Percentiles rank a stretch among this genome's conserved stretches.
Evolutionary conservation across 2,113 vertebrate genomes (phyloP).

Genomic region (Accipiter cooperii): DNA sequence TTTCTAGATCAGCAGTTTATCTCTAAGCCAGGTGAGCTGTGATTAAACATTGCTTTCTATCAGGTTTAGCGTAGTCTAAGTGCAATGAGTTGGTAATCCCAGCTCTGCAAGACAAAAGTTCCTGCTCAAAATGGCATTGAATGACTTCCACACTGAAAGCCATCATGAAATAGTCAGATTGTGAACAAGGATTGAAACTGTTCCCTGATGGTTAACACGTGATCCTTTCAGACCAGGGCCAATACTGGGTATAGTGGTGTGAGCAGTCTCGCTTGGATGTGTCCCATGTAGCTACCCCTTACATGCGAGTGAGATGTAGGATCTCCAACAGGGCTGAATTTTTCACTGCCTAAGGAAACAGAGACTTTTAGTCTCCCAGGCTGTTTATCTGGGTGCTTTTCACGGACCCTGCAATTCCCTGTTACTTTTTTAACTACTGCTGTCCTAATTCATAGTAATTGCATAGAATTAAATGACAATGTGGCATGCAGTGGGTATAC

Average conservation of each 20-base stretch:
- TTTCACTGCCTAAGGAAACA: not conserved
- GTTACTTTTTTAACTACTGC: not conserved
- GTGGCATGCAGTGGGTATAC: not conserved
- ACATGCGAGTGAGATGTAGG: rapidly evolving
- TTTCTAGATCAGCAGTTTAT: not conserved
- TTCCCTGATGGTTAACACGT: not conserved
- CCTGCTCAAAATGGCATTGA: not conserved
- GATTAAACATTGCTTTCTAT: not conserved
- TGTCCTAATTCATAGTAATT: not conserved
- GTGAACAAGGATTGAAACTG: not conserved
- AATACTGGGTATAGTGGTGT: not conserved
- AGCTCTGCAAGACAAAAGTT: not conserved
- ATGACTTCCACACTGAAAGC: not conserved
- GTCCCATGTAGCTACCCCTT: too few relatives aligned
- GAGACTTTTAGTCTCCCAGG: not conserved
- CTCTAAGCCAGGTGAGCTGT: not conserved
- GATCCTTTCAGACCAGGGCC: not conserved
- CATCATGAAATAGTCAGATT: not conserved
- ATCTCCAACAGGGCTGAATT: not conserved
- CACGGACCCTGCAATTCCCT: not conserved
- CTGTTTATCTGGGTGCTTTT: not conserved
- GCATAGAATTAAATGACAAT: not conserved
- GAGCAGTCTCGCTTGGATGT: rapidly evolving
- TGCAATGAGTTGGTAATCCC: not conserved
- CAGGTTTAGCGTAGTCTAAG: rapidly evolving